These are phyloP conservation scores for Diplosoma virens DNA, from an alignment of 23 tunicate species.

Conservation along the genomic window DNA sequence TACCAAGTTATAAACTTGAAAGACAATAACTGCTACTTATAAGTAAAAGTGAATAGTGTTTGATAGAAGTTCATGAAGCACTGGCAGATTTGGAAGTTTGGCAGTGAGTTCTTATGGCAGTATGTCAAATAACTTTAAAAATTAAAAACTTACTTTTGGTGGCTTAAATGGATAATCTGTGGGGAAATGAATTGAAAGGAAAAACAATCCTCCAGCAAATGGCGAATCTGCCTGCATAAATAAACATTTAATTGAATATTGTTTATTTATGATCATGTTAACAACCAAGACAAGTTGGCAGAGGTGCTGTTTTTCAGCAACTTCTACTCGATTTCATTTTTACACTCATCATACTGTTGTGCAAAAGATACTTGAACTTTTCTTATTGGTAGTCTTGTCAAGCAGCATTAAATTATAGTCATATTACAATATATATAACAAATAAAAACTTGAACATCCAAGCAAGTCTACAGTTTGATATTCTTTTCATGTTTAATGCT, in stretches of 20 bases:
- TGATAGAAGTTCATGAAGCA: too few relatives aligned
- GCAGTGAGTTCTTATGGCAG: too few relatives aligned
- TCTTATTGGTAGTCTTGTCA: not conserved
- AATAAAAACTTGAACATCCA: not conserved
- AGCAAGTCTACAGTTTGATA: not conserved
- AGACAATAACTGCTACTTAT: too few relatives aligned
- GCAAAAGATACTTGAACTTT: too few relatives aligned
- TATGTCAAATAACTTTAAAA: not conserved
- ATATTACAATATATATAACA: not conserved
- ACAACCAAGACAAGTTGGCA: not conserved
- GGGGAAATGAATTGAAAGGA: constrained; percentile 71
- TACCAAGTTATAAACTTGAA: too few relatives aligned
- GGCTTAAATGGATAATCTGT: constrained; percentile 92
- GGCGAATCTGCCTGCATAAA: constrained; percentile 53
- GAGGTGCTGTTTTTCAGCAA: too few relatives aligned
- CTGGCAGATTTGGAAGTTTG: too few relatives aligned
- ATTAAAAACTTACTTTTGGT: constrained; percentile 53
- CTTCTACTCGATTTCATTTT: not conserved
- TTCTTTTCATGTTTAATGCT: too few relatives aligned
- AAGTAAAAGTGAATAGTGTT: too few relatives aligned
- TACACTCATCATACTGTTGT: not conserved
- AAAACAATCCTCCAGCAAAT: constrained; percentile 75
- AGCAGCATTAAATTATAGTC: not conserved
- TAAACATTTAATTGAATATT: not conserved
- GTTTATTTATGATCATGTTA: not conserved